Conservation (phyloP, 2,888 invertebrate genomes). For the Aproaerema taeniolella region DNA sequence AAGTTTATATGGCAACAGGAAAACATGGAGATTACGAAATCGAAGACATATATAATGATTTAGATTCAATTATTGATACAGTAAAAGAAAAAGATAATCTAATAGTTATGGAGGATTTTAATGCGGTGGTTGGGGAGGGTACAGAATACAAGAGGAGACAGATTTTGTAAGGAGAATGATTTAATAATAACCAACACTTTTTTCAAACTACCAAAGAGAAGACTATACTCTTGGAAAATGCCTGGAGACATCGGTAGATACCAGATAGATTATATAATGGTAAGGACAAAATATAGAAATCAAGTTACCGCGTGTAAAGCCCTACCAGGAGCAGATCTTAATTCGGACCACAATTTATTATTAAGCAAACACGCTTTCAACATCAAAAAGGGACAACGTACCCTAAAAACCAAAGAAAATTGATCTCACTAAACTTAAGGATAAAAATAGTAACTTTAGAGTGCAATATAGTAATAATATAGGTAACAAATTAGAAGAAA, state of each 20-base stretch:
- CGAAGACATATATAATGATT: constrained; percentile 3
- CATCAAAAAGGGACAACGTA: not conserved
- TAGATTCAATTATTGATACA: constrained; percentile 2
- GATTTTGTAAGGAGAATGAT: constrained; percentile 6
- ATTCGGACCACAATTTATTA: constrained; percentile 3
- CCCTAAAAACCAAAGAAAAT: not conserved
- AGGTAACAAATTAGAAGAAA: not conserved
- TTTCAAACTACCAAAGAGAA: constrained; percentile 5
- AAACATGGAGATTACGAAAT: constrained; percentile 10
- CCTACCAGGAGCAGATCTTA: not conserved
- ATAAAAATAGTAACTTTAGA: not conserved
- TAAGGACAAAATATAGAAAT: not conserved
- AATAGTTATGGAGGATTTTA: constrained; percentile 2
- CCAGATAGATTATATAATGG: constrained; percentile 2
- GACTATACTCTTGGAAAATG: constrained; percentile 4
- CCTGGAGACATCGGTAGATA: no score
- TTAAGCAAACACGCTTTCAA: not conserved
- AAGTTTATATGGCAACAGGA: constrained; percentile 11
- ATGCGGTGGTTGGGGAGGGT: not conserved
- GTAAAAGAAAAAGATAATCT: constrained; percentile 1
- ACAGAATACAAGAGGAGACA: not conserved
- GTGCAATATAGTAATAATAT: constrained; percentile 1
- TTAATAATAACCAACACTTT: not conserved
- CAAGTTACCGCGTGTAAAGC: not conserved
- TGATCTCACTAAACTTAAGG: constrained; percentile 1